These are phyloP conservation scores for Lissocephala sabroskyi DNA, from an alignment of 2,888 invertebrate species.

Conservation along the genomic window DNA sequence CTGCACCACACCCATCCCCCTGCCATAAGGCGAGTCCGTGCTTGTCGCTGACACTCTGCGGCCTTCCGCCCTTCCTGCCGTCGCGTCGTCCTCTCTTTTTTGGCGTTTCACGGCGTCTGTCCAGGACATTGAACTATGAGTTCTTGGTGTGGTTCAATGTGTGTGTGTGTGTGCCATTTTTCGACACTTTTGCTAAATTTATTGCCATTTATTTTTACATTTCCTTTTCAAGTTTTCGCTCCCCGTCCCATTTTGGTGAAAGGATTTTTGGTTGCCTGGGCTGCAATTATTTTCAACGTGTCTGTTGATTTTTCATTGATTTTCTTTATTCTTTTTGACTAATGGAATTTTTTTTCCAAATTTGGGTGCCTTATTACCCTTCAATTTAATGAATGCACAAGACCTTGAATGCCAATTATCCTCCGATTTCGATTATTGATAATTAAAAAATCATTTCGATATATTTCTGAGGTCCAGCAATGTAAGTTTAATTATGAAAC, in stretches of 20 bases:
- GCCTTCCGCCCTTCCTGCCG: slow-evolving; percentile 1
- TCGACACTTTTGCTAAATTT: slow-evolving; percentile 66
- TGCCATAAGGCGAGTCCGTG: not conserved
- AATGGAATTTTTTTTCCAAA: no score
- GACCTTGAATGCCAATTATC: no score
- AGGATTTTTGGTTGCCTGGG: slow-evolving; percentile 24
- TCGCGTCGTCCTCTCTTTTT: not conserved
- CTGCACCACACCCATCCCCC: not conserved
- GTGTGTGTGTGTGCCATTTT: slow-evolving; percentile 41
- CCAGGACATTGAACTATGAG: slow-evolving; percentile 66
- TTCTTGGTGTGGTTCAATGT: slow-evolving; percentile 47
- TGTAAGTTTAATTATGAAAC: no score
- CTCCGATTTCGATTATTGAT: no score
- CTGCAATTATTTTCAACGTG: slow-evolving; percentile 58
- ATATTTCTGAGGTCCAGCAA: no score
- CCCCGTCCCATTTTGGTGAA: not conserved
- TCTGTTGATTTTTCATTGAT: slow-evolving; percentile 58
- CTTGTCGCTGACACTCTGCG: slow-evolving; percentile 19
- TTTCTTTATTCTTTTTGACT: slow-evolving; percentile 13
- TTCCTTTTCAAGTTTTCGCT: slow-evolving; percentile 35
- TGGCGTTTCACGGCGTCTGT: slow-evolving; percentile 34
- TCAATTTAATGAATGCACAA: no score
- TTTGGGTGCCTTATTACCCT: no score
- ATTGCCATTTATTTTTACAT: slow-evolving; percentile 63
- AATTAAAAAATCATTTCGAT: no score